Base-by-base conservation (phyloP, 2,888 invertebrate species). In the Ryuthela nishihirai region DNA sequence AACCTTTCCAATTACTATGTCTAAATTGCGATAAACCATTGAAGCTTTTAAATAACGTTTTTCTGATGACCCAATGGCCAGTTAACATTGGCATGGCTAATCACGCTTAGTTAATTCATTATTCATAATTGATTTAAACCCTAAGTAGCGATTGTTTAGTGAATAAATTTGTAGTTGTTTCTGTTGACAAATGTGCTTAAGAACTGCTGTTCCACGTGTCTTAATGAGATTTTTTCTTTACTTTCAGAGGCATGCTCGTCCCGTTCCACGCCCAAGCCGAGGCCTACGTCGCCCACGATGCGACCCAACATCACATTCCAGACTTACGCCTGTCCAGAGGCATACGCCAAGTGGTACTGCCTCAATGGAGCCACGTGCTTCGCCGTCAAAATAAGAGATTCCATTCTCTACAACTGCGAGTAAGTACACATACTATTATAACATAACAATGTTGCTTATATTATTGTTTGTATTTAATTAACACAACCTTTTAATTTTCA, bases 281-380 rank as follows among this genome's bases (percentile, higher is more conserved):
- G 73, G 26, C 84, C 85, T 68, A 84, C 84, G 75, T 83, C 84
- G 76, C 85, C 88, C 70, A 85, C 87, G 73, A 81, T 85, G 72
- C 82, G 92, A 72, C 90, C 91, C 72, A 93, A 92, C 81, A 87
- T 93, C 80, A 91, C 92, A 81, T 92, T 92, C 84, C 91, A 88
- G 78, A 89, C 87, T 76, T 91, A 87, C 81, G 84, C 85, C 76
- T 93, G 93, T 80, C 91, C 91, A 77, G 87, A 87, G 68, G 87
- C 87, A 71, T 92, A 92, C 81, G 89, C 88, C 73, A 87, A 88
- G 76, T 91, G 88, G 87, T 93, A 91, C 81, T 93, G 93, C 80
- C 84, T 93, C 68, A 93, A 93, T 79, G 91, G 90, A 74, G 93
- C 91, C 77, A 87, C 85, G 73, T 93, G 93, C 80, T 93, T 93